These are phyloP conservation scores for Naja naja DNA, from an alignment of 2,113 vertebrate species.

Conservation along the genomic window DNA sequence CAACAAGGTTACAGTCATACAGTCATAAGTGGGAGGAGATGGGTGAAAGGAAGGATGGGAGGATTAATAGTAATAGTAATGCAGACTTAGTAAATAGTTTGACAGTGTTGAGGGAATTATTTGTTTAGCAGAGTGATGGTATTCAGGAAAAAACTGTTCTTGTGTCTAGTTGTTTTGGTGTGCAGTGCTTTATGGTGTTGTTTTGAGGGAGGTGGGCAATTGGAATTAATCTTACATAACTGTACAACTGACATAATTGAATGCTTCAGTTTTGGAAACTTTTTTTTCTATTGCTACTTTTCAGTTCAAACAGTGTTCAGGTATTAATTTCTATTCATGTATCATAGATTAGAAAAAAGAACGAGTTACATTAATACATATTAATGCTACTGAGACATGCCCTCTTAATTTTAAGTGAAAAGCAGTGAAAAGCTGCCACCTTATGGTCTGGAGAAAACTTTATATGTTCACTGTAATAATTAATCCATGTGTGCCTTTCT, in stretches of 20 bases:
- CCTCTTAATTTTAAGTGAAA: neutral
- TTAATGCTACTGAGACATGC: neutral
- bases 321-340: neutral
- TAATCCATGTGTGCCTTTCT: neutral
- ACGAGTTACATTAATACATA: neutral
- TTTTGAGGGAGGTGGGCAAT: neutral
- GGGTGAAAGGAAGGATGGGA: no score
- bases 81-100: no score
- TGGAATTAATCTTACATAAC: neutral
- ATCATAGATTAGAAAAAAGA: neutral
- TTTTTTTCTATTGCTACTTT: neutral
- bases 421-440: constrained; percentile 4
- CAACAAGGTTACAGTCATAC: no score
- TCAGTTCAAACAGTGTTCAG: neutral
- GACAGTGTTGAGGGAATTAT: no score
- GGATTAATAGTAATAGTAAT: no score
- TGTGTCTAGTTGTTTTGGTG: no score
- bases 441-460: neutral
- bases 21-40: no score
- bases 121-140: no score
- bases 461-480: neutral
- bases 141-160: no score
- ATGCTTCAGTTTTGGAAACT: neutral
- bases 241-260: neutral
- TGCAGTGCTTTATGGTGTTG: no score